phyloP scores from a whole-genome alignment of 2,113 vertebrate genomes.

The Hipposideros armiger region DNA sequence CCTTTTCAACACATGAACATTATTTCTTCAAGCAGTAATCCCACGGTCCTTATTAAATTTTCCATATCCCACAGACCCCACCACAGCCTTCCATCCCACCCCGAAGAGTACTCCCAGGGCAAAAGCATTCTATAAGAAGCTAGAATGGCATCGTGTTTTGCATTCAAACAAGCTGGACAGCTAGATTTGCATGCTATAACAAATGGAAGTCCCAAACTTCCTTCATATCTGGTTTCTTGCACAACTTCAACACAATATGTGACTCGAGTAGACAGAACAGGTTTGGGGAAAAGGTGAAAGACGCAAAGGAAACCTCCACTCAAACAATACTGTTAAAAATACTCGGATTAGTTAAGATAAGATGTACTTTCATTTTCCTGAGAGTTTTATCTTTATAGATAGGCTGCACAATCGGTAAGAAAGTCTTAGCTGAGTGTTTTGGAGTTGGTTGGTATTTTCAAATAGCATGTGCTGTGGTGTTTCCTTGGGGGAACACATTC shows the following conservation, averaged over 20 bases:
- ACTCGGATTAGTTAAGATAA: slow-evolving; percentile 72
- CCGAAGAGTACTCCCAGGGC: not conserved
- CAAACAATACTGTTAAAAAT: slow-evolving; percentile 36
- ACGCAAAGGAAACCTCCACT: slow-evolving; percentile 29
- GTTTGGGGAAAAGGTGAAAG: slow-evolving; percentile 33
- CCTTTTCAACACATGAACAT: slow-evolving; percentile 15
- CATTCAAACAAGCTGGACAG: slow-evolving; percentile 51
- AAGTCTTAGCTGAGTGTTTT: slow-evolving; percentile 73
- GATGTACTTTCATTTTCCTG: slow-evolving; percentile 63
- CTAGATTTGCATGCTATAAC: slow-evolving; percentile 43
- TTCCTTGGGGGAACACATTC: slow-evolving; percentile 85
- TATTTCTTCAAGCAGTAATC: slow-evolving; percentile 53
- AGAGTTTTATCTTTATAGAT: slow-evolving; percentile 78
- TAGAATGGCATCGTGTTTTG: slow-evolving; percentile 35
- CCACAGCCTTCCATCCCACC: slow-evolving; percentile 63
- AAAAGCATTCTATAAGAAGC: slow-evolving; percentile 23
- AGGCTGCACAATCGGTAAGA: slow-evolving; percentile 66
- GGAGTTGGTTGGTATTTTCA: slow-evolving; percentile 78
- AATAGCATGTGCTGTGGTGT: slow-evolving; percentile 74
- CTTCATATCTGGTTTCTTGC: slow-evolving; percentile 45
- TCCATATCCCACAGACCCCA: slow-evolving; percentile 71
- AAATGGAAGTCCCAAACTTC: not conserved
- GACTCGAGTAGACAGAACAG: not conserved
- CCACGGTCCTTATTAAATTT: slow-evolving; percentile 73
- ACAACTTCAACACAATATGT: not conserved